Evolutionary conservation across 2,797 vertebrate genomes (phyloP).

Genomic region (Melopsittacus undulatus): DNA sequence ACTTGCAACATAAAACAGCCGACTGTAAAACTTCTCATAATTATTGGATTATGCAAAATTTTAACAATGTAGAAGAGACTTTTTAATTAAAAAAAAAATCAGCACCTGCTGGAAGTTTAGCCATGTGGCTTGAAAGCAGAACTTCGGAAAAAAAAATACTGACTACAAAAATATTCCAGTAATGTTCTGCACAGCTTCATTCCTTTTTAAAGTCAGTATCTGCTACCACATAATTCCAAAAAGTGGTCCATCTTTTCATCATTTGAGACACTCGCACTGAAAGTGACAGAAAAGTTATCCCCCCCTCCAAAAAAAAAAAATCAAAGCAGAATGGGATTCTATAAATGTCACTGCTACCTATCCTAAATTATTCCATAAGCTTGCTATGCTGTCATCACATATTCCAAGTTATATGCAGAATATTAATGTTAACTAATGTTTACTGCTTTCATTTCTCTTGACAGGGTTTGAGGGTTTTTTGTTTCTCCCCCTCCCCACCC

Average conservation of each 20-base stretch:
- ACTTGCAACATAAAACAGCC: not conserved
- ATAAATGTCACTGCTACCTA: not conserved
- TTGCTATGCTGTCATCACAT: not conserved
- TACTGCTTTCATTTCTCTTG: not conserved
- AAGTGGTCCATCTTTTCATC: not conserved
- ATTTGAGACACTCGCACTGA: not conserved
- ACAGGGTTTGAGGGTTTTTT: not conserved
- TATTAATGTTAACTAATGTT: not conserved
- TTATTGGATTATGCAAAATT: not conserved
- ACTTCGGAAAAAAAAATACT: accelerated
- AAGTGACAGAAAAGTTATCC: not conserved
- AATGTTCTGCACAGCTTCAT: not conserved
- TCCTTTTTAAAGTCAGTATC: not conserved
- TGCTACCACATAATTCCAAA: not conserved
- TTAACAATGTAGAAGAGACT: not conserved
- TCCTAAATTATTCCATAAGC: not conserved
- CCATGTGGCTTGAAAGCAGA: not conserved
- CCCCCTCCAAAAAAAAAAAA: not conserved
- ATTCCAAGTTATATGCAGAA: not conserved
- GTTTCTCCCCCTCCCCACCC: too few species aligned
- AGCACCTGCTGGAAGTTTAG: not conserved
- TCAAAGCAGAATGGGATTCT: not conserved
- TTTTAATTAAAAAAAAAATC: not conserved
- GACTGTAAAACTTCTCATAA: not conserved
- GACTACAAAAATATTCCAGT: not conserved